Evolutionary conservation across 2,113 vertebrate species (phyloP).

Genomic region (Macrotis lagotis): DNA sequence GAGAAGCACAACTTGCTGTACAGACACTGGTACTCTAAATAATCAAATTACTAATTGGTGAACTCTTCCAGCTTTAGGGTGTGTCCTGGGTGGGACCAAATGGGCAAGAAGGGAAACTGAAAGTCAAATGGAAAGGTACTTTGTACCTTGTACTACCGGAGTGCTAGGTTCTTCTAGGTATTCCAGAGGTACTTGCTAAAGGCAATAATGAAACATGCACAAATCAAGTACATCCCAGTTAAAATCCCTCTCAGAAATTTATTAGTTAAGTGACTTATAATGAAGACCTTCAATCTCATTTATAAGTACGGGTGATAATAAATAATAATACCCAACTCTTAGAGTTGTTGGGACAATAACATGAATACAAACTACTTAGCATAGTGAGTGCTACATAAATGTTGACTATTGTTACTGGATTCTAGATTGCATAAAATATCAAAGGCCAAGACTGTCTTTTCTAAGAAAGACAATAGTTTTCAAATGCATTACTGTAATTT

Average conservation of each 20-base stretch:
- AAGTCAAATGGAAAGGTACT: not conserved
- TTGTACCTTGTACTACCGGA: not conserved
- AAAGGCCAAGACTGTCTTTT: not conserved
- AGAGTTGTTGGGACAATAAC: not conserved
- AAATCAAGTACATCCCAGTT: not conserved
- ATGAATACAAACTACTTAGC: not conserved
- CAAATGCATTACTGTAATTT: not conserved
- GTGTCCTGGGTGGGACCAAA: not conserved
- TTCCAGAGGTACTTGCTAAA: not conserved
- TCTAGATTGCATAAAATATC: not conserved
- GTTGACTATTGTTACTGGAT: not conserved
- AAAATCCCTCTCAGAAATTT: not conserved
- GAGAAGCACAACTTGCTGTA: not conserved
- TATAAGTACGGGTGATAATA: not conserved
- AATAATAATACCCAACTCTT: not conserved
- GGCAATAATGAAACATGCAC: not conserved
- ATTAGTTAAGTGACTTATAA: not conserved
- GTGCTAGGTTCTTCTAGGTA: not conserved
- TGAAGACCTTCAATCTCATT: not conserved
- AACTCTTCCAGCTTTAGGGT: not conserved
- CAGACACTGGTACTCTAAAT: not conserved
- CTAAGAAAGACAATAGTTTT: not conserved
- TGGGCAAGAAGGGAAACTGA: not conserved
- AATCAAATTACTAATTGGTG: not conserved
- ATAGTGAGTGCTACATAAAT: not conserved